A percentile compares a stretch with the other conserved stretches of the same genome.
Evolutionary conservation across 2,113 vertebrate species (phyloP).

Genomic region (Spea multiplicata): DNA sequence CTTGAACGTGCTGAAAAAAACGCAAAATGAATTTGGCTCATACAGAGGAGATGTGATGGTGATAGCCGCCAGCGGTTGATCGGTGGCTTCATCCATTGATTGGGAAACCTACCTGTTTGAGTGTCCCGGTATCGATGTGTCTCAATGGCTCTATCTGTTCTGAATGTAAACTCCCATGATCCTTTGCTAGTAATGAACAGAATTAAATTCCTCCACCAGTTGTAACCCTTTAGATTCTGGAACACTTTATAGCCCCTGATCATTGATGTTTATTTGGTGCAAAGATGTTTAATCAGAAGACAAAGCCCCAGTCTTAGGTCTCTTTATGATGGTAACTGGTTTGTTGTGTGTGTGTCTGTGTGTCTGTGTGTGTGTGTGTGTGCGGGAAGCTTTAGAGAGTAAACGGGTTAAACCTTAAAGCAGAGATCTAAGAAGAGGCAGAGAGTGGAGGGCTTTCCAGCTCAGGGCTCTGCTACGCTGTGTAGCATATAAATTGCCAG

Average conservation of each 20-base stretch:
- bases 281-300: neutral
- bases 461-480: constrained; percentile 48
- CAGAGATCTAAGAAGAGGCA: constrained; percentile 23
- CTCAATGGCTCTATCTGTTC: neutral
- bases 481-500: constrained; percentile 69
- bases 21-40: constrained; percentile 23
- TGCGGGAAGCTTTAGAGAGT: neutral
- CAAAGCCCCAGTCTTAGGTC: neutral
- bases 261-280: neutral
- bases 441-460: constrained; percentile 27
- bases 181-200: constrained; percentile 15
- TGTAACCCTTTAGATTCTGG: neutral
- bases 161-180: constrained; percentile 17
- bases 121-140: neutral
- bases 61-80: neutral
- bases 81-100: no score
- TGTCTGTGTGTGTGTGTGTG: neutral
- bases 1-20: neutral
- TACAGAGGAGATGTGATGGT: constrained; percentile 22
- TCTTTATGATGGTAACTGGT: neutral
- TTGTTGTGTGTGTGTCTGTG: neutral
- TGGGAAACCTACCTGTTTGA: neutral
- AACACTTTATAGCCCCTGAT: constrained; percentile 8
- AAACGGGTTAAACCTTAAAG: constrained; percentile 28
- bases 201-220: constrained; percentile 10